Evolutionary conservation across 1,140 invertebrate species (phyloP), one percentile per base, ranked within the genome.

Genomic region (Ips nitidus): DNA sequence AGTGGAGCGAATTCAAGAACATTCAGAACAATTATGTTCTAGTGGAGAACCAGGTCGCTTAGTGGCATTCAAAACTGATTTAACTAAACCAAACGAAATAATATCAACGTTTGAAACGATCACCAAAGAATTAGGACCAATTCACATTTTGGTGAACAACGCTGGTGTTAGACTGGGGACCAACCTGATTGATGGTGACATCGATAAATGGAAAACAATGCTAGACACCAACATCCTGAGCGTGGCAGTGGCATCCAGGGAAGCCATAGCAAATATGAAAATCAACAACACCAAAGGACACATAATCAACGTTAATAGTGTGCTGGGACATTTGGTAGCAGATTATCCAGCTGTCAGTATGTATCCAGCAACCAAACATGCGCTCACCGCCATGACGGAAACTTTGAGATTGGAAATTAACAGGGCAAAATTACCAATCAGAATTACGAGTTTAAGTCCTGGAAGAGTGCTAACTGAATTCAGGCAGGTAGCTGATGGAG

Each of bases 61-160:
- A 2, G 47, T 70, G 22, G 50, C 70, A 0, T 66, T 72, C 83
- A 3, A 73, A 80, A 61, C 52, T 37, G 81, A 84, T 69, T 43
- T 78, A 55, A 73, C 73, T 47, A 74, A 70, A 2, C 85, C 86
- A 73, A 82, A 85, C 1, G 87, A 91, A 0, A 86, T 94, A 47
- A 75, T 85, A 4, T 78, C 79, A 38, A 85, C 88, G 42, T 93
- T 94, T 74, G 74, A 84, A 56, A 86, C 84, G 82, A 83, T 88
- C 8, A 82, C 86, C 55, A 77, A 83, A 5, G 83, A 83, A 1
- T 80, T 88, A 40, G 89, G 88, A 3, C 85, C 86, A 7, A 81
- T 91, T 1, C 85, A 91, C 75, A 80, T 93, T 2, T 81, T 91
- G 52, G 81, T 94, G 38, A 93, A 93, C 76, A 91, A 90, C 77